phyloP scores from a whole-genome alignment of 2,888 invertebrate genomes.

The Protula sp. region DNA sequence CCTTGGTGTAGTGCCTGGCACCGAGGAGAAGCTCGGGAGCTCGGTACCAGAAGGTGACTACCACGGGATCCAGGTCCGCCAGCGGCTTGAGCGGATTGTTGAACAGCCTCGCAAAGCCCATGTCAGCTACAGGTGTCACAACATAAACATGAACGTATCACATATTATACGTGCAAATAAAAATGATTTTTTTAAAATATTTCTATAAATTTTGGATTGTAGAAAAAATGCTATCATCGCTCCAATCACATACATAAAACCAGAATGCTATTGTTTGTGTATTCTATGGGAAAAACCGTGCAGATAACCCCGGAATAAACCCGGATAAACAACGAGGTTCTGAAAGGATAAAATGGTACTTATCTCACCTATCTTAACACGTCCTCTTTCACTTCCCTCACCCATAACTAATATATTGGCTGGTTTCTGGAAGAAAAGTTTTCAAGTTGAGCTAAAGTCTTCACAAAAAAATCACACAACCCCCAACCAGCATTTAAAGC shows the following conservation, averaged over 20 bases:
- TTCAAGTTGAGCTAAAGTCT: too few relatives aligned
- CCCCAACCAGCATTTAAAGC: too few relatives aligned
- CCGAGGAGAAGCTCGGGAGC: conserved; percentile 89
- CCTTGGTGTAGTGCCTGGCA: conserved; percentile 95
- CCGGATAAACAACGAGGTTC: too few relatives aligned
- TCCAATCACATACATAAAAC: too few relatives aligned
- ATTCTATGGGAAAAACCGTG: too few relatives aligned
- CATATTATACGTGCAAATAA: too few relatives aligned
- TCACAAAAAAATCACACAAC: too few relatives aligned
- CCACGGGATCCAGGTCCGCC: conserved; percentile 97
- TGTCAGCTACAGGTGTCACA: conserved; percentile 70
- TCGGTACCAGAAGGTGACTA: conserved; percentile 99
- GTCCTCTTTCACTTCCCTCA: conserved; percentile 90
- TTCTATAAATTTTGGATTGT: neutral
- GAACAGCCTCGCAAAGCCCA: conserved; percentile 97
- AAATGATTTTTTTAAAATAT: neutral
- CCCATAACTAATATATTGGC: conserved; percentile 99
- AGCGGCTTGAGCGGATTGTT: conserved; percentile 96
- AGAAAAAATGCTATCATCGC: neutral
- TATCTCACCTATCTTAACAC: conserved; percentile 80
- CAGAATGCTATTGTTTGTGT: too few relatives aligned
- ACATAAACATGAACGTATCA: too few relatives aligned
- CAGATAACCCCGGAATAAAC: too few relatives aligned
- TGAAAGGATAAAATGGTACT: too few relatives aligned
- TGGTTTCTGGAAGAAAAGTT: conserved; percentile 69